Evolutionary conservation across 2,113 vertebrate genomes (phyloP).

Genomic region (Dermatemys mawii): DNA sequence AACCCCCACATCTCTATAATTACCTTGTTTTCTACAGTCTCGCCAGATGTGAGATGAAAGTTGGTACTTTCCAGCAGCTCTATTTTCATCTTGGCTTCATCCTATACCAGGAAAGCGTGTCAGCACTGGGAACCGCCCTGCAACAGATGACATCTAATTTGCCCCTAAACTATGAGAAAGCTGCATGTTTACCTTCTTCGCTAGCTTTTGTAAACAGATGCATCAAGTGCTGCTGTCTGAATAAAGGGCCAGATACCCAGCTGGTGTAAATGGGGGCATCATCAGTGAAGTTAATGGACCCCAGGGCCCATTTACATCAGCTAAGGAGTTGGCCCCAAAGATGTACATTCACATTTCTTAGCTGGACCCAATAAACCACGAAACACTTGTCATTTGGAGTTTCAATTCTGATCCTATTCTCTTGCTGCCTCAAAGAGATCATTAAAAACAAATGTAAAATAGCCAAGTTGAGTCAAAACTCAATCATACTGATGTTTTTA

Average conservation of each 20-base stretch:
- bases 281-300: neutral
- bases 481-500: neutral
- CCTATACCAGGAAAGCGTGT: constrained; percentile 35
- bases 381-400: constrained; percentile 40
- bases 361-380: constrained; percentile 44
- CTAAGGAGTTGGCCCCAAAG: neutral
- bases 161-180: neutral
- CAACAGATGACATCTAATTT: constrained; percentile 41
- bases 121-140: constrained; percentile 32
- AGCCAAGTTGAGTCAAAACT: neutral
- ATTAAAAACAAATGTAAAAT: constrained; percentile 32
- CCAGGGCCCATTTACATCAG: fast-evolving
- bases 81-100: constrained; percentile 57
- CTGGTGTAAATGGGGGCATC: neutral
- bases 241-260: neutral
- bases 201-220: neutral
- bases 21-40: constrained; percentile 57
- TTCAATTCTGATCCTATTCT: constrained; percentile 8
- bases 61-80: constrained; percentile 23
- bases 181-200: constrained; percentile 9
- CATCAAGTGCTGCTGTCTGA: neutral
- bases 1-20: constrained; percentile 50
- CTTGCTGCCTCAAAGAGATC: constrained; percentile 6
- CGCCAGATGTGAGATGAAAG: constrained; percentile 10
- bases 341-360: constrained; percentile 45